A percentile compares a stretch with the other conserved stretches of the same genome.
These are phyloP conservation scores for Sander vitreus DNA, from an alignment of 2,113 vertebrate species.

Conservation along the genomic window DNA sequence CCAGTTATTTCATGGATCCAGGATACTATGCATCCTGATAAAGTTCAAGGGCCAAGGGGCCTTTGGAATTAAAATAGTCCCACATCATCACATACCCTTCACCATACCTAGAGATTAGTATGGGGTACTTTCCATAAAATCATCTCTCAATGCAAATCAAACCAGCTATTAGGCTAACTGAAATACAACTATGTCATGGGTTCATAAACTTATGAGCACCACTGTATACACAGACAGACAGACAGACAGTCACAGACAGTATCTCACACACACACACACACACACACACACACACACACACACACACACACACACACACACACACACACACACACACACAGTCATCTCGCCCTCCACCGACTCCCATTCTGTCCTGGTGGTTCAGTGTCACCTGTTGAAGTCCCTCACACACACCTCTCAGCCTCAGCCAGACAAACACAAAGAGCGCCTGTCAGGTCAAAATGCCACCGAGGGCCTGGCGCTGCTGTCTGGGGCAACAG, in stretches of 20 bases:
- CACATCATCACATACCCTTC: no score
- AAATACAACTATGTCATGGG: no score
- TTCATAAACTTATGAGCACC: no score
- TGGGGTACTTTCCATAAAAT: no score
- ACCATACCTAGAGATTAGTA: no score
- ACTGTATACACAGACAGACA: no score
- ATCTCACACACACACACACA: slow-evolving; percentile 1
- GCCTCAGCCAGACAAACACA: neutral
- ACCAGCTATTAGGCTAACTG: no score
- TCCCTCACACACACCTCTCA: slow-evolving; percentile 21
- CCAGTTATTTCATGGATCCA: no score
- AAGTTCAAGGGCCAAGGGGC: no score
- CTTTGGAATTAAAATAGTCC: no score
- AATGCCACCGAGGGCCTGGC: neutral
- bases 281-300: neutral
- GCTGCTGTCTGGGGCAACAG: neutral
- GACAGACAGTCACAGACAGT: neutral
- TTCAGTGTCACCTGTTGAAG: slow-evolving; percentile 32
- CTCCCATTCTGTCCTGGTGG: neutral
- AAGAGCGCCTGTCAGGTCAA: neutral
- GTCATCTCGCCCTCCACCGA: neutral
- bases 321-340: neutral
- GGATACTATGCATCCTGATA: no score
- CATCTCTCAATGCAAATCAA: no score
- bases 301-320: slow-evolving; percentile 10